These are phyloP conservation scores for Leptestheria dahalacensis DNA, from an alignment of 1,140 invertebrate species.

Conservation along the genomic window DNA sequence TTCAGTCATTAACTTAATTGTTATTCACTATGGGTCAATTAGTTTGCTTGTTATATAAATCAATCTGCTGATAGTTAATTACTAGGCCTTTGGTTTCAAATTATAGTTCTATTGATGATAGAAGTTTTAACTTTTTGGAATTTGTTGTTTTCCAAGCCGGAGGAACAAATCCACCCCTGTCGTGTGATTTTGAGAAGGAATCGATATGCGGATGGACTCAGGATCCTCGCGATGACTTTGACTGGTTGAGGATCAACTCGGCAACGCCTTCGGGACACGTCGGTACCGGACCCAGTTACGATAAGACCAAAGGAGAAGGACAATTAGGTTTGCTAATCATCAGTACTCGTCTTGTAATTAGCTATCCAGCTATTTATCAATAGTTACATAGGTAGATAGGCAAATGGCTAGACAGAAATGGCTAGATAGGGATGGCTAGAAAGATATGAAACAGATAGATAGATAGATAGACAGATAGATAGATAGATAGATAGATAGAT, in stretches of 20 bases:
- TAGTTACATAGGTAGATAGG: background rate
- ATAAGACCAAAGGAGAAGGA: conserved; percentile 50
- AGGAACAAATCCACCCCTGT: conserved; percentile 16
- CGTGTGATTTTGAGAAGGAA: conserved; percentile 52
- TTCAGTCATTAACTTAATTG: no score
- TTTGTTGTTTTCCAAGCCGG: conserved; percentile 1
- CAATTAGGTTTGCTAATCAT: conserved; percentile 24
- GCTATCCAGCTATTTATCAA: background rate
- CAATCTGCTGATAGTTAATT: no score
- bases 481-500: no score
- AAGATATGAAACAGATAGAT: no score
- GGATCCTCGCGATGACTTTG: conserved; percentile 47
- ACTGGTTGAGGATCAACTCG: conserved; percentile 49
- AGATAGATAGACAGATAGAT: no score
- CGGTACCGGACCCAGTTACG: conserved; percentile 51
- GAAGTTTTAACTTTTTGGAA: background rate
- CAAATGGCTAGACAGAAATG: no score
- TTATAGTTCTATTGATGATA: no score
- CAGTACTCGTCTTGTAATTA: background rate
- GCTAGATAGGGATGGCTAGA: no score
- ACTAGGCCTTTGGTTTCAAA: no score
- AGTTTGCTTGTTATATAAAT: no score
- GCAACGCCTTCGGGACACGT: conserved; percentile 46
- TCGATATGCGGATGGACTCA: conserved; percentile 58
- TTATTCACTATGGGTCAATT: no score